These are phyloP conservation scores for Spilarctia lutea DNA, from an alignment of 2,888 invertebrate species.

Conservation along the genomic window DNA sequence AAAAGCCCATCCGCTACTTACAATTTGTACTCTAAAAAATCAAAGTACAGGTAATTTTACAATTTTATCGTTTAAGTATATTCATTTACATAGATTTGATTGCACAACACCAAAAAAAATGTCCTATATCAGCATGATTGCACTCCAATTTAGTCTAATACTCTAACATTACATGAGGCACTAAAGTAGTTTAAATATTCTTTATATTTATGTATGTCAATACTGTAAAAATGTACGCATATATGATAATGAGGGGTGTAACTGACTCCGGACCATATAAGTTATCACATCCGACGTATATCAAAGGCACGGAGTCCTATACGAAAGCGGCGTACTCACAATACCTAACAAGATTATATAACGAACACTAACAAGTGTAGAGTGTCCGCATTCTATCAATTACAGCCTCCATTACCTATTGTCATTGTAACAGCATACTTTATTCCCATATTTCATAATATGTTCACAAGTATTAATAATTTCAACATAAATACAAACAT, in stretches of 20 bases:
- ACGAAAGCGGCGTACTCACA: not conserved
- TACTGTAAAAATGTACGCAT: conserved; percentile 25
- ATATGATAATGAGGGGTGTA: conserved; percentile 32
- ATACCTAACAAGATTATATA: not conserved
- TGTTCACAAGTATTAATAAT: not conserved
- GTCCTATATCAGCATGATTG: not conserved
- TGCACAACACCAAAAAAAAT: not conserved
- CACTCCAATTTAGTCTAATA: conserved; percentile 39
- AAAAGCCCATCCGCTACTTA: not conserved
- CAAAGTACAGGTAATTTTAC: not conserved
- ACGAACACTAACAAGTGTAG: not conserved
- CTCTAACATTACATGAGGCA: conserved; percentile 31
- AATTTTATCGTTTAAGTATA: not conserved
- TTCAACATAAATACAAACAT: conserved; percentile 7
- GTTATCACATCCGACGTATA: not conserved
- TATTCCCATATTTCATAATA: not conserved
- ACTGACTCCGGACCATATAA: conserved; percentile 25
- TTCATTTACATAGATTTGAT: not conserved
- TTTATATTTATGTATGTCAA: conserved; percentile 28
- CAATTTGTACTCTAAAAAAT: conserved; percentile 4
- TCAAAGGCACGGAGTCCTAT: not conserved
- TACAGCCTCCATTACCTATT: conserved; percentile 30
- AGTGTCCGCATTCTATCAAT: conserved; percentile 14
- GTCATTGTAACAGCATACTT: conserved; percentile 7
- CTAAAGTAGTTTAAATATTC: conserved; percentile 35